Evolutionary conservation across 2,113 vertebrate genomes (phyloP).

Genomic region (Mungos mungo): DNA sequence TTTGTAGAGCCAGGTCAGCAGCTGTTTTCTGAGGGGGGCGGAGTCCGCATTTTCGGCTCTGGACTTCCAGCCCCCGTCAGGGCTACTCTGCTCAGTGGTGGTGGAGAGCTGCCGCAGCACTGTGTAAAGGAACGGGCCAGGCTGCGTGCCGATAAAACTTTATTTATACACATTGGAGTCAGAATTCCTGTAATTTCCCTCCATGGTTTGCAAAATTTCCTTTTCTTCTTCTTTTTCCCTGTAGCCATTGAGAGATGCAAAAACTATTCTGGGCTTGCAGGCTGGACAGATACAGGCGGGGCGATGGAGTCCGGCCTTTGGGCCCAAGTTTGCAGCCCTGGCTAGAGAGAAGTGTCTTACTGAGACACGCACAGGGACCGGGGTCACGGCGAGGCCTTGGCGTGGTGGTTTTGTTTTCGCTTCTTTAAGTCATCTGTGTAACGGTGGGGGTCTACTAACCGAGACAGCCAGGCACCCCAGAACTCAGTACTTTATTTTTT

Average conservation of each 20-base stretch:
- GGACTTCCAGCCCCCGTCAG: fast-evolving
- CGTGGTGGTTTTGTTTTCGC: no score
- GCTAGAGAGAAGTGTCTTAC: fast-evolving
- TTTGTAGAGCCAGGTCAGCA: fast-evolving
- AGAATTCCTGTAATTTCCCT: background rate
- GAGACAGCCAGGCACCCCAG: background rate
- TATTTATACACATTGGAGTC: background rate
- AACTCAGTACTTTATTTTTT: background rate
- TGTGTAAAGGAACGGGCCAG: fast-evolving
- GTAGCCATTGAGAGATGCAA: background rate
- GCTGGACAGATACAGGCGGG: background rate
- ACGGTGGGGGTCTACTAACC: fast-evolving
- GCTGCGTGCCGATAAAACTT: background rate
- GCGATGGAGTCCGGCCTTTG: background rate
- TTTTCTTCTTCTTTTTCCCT: no score
- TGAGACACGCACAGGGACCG: background rate
- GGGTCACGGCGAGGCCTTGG: background rate
- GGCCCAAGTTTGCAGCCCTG: background rate
- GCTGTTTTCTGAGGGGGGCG: background rate
- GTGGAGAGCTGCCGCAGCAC: fast-evolving
- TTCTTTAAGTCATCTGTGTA: background rate
- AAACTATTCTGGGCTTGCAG: background rate
- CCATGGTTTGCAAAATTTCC: background rate
- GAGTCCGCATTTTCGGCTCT: background rate
- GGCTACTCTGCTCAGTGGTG: fast-evolving